Base-by-base conservation (phyloP, 1,140 invertebrate species). In the Drosophila repleta region DNA sequence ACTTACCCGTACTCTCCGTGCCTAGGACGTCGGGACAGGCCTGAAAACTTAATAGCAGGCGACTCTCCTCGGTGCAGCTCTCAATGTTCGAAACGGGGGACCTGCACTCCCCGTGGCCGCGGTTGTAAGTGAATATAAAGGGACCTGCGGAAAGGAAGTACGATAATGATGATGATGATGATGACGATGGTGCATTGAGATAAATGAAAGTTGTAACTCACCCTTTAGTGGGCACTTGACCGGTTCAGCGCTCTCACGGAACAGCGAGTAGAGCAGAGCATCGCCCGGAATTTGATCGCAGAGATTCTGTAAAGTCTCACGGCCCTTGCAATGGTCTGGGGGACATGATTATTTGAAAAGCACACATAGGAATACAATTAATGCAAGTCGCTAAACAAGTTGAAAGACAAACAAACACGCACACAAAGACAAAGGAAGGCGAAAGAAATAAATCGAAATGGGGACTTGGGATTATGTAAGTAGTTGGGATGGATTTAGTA, bases 21-120 rank as follows among this genome's bases (percentile, higher is more conserved):
- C 96, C 96, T 20, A 94, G 93, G 5, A 98, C 95, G 91, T 98
- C 97, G 0, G 97, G 96, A 92, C 97, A 98, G 15, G 97, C 97
- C 93, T 98, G 97, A 91, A 97, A 98, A 89, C 95, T 95, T 76
- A 98, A 94, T 45, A 98, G 93, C 29, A 98, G 92, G 68, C 96
- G 94, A 69, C 96, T 97, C 82, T 97, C 96, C 82, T 98, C 96
- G 1, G 96, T 98, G 92, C 97, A 98, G 52, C 96, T 96, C 90
- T 98, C 97, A 37, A 97, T 96, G 69, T 95, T 96, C 57, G 97
- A 98, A 17, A 95, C 94, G 1, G 97, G 97, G 74, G 94, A 95
- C 10, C 93, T 93, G 91, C 97, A 98, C 84, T 97, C 96, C 1
- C 96, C 96, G 51, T 96, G 95, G 7, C 97, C 97, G 43, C 95